Conservation (phyloP, 2,888 invertebrate genomes). For the Amorpha juglandis region DNA sequence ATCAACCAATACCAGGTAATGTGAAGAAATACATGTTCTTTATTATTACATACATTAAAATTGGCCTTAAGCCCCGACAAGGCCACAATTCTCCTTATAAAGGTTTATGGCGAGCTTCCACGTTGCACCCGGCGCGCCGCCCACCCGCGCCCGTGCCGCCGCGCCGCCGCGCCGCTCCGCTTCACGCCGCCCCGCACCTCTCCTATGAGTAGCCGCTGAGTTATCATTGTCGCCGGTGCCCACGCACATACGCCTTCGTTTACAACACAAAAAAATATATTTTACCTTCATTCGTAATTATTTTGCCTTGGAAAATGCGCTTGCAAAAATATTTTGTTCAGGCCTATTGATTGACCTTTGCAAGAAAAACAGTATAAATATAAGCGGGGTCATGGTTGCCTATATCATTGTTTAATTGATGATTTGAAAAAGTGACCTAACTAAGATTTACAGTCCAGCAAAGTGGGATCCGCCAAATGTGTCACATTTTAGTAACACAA, state of each 20-base stretch:
- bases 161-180: conserved; percentile 47
- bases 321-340: conserved; percentile 9
- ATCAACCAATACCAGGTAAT: too few relatives aligned
- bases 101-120: conserved; percentile 47
- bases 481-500: too few relatives aligned
- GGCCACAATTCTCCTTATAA: conserved; percentile 35
- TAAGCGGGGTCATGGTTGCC: too few relatives aligned
- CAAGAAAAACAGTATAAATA: too few relatives aligned
- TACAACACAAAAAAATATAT: conserved; percentile 32
- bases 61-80: background rate
- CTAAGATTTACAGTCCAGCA: too few relatives aligned
- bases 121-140: conserved; percentile 42
- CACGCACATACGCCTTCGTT: conserved; percentile 48
- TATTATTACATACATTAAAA: background rate
- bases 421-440: too few relatives aligned
- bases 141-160: conserved; percentile 45
- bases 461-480: too few relatives aligned
- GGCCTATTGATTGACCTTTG: background rate
- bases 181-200: conserved; percentile 35
- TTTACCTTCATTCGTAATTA: conserved; percentile 31
- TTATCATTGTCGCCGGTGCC: conserved; percentile 73
- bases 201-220: conserved; percentile 61
- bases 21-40: too few relatives aligned
- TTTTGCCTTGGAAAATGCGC: conserved; percentile 32
- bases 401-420: too few relatives aligned